A percentile compares a stretch with the other conserved stretches of the same genome.
phyloP scores from a whole-genome alignment of 2,113 vertebrate genomes.

The Pterocles burchelli region DNA sequence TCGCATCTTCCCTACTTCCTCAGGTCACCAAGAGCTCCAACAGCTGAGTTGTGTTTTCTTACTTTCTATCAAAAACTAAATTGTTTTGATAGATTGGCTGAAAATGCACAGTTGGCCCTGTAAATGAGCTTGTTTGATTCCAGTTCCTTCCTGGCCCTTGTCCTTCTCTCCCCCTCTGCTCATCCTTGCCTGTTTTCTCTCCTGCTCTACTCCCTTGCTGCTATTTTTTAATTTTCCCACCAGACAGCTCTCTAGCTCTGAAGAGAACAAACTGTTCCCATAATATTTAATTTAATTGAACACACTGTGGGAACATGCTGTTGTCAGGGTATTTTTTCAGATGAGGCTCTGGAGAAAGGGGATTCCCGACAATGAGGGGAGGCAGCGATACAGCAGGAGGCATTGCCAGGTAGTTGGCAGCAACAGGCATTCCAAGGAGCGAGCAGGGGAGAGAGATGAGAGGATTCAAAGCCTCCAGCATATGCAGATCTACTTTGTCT shows the following conservation, averaged over 20 bases:
- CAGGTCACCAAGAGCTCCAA: background rate
- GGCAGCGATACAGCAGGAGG: background rate
- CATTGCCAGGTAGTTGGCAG: slow-evolving; percentile 43
- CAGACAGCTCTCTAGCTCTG: slow-evolving; percentile 12
- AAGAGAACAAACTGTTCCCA: slow-evolving; percentile 59
- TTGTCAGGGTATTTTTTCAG: slow-evolving; percentile 50
- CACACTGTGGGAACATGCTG: slow-evolving; percentile 52
- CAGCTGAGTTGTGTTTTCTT: slow-evolving; percentile 4
- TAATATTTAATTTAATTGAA: slow-evolving; percentile 57
- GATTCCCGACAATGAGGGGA: slow-evolving; percentile 37
- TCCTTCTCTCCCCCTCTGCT: slow-evolving; percentile 9
- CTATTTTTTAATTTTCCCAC: background rate
- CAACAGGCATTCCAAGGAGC: background rate
- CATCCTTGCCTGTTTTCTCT: slow-evolving; percentile 49
- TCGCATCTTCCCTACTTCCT: background rate
- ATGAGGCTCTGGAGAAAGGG: slow-evolving; percentile 29
- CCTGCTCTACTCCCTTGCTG: slow-evolving; percentile 36
- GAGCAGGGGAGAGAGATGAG: background rate
- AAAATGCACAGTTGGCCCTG: slow-evolving; percentile 4
- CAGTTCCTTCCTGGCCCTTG: slow-evolving; percentile 17
- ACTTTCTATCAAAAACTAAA: slow-evolving; percentile 20
- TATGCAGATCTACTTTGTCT: background rate
- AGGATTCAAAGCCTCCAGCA: background rate
- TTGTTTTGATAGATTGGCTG: slow-evolving; percentile 33
- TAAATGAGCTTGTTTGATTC: background rate